Evolutionary conservation across 1,140 invertebrate species (phyloP).

Genomic region (Zaprionus tsacasi): DNA sequence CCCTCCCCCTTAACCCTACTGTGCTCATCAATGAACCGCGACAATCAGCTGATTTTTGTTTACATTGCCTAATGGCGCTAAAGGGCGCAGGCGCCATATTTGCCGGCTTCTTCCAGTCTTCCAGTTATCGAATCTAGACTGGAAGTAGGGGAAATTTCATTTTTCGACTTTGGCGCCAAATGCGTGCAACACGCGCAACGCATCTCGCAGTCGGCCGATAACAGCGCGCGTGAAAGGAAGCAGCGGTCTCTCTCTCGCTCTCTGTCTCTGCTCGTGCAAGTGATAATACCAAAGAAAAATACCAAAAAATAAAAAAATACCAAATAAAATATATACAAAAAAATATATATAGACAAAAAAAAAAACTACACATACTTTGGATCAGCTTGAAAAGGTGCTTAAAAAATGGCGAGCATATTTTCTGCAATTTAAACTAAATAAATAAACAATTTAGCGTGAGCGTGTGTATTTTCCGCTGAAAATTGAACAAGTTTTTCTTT

Average conservation of each 20-base stretch:
- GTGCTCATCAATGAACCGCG: constrained; percentile 52
- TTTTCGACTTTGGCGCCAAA: constrained; percentile 63
- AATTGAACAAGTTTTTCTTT: neutral
- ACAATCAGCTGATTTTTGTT: constrained; percentile 65
- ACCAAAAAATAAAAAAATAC: neutral
- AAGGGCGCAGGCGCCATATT: constrained; percentile 53
- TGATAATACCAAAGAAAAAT: neutral
- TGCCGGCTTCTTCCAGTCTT: constrained; percentile 56
- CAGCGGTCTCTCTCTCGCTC: neutral
- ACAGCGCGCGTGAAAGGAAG: constrained; percentile 62
- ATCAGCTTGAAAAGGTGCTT: neutral
- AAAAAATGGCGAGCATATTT: neutral
- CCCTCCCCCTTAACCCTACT: neutral
- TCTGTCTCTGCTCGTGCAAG: neutral
- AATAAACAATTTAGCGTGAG: neutral
- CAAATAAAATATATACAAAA: neutral
- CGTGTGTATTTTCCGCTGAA: neutral
- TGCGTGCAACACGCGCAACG: constrained; percentile 7
- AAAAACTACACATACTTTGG: neutral
- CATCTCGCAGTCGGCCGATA: constrained; percentile 45
- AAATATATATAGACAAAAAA: too few relatives aligned
- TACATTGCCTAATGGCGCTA: constrained; percentile 22
- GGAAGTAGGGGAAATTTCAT: constrained; percentile 63
- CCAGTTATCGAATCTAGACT: constrained; percentile 52
- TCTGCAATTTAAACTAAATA: neutral